Conservation (phyloP, 92 coral and sea anemone species). For the Montipora capitata region DNA sequence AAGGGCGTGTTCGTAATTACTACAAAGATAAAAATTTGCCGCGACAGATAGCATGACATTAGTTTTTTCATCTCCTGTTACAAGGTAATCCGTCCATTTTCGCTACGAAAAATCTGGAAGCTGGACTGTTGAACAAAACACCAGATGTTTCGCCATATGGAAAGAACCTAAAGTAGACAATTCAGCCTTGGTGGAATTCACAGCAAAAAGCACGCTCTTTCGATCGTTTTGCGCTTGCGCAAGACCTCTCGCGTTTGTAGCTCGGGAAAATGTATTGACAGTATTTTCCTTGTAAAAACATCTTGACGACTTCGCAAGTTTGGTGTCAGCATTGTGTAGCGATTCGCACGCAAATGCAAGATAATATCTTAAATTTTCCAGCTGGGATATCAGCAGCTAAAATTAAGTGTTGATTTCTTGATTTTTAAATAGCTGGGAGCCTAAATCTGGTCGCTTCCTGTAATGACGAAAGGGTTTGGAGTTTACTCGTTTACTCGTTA, state of each 20-base stretch:
- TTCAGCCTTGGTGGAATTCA: background rate
- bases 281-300: background rate
- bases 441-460: background rate
- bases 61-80: background rate
- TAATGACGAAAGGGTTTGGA: too few relatives aligned
- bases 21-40: background rate
- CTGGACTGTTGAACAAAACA: background rate
- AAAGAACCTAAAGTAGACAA: background rate
- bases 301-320: background rate
- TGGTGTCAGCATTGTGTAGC: background rate
- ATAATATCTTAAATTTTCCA: constrained; percentile 50
- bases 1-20: too few relatives aligned
- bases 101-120: background rate
- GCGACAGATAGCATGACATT: background rate
- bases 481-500: too few relatives aligned
- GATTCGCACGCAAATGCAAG: constrained; percentile 1
- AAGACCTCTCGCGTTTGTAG: background rate
- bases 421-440: constrained; percentile 2
- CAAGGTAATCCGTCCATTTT: background rate
- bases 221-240: background rate
- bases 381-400: constrained; percentile 32
- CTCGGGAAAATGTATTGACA: background rate
- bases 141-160: constrained; percentile 18
- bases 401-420: constrained; percentile 43
- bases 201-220: background rate